These are phyloP conservation scores for Homarus gammarus DNA, from an alignment of 2,888 invertebrate genomes.

Conservation along the genomic window DNA sequence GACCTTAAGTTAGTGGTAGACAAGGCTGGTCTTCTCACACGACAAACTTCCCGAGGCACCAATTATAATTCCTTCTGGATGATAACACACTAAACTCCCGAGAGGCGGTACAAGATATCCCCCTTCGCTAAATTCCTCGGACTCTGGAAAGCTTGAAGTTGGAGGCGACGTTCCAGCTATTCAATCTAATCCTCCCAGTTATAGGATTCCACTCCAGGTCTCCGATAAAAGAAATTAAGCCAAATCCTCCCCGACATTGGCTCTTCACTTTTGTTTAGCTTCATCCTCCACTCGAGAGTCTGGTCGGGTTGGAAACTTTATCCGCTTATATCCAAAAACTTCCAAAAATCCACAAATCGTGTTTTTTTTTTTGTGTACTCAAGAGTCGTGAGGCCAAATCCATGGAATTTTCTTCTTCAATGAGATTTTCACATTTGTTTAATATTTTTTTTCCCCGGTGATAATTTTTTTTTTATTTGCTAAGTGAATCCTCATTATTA, in stretches of 20 bases:
- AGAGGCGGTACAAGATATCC: not conserved
- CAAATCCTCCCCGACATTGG: constrained; percentile 6
- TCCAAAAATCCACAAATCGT: not conserved
- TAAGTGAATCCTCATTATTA: not conserved
- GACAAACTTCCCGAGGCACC: not conserved
- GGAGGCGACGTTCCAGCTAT: constrained; percentile 11
- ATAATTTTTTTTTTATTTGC: too few relatives aligned
- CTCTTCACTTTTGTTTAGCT: not conserved
- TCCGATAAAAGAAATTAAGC: constrained; percentile 15
- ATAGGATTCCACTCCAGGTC: constrained; percentile 3
- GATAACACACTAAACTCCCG: not conserved
- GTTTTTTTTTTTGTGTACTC: too few relatives aligned
- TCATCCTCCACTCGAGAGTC: not conserved
- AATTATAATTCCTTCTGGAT: not conserved
- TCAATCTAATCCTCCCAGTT: constrained; percentile 5
- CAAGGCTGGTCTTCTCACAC: not conserved
- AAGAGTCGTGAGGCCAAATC: not conserved
- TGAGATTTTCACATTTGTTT: not conserved
- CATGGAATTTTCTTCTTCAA: not conserved
- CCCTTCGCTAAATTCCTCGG: not conserved
- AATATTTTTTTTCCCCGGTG: too few relatives aligned
- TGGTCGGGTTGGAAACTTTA: not conserved
- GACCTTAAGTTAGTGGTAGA: not conserved
- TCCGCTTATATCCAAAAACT: not conserved
- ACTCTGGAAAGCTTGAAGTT: not conserved